Evolutionary conservation across 2,797 vertebrate genomes (phyloP).

Genomic region (Peromyscus nudipes): DNA sequence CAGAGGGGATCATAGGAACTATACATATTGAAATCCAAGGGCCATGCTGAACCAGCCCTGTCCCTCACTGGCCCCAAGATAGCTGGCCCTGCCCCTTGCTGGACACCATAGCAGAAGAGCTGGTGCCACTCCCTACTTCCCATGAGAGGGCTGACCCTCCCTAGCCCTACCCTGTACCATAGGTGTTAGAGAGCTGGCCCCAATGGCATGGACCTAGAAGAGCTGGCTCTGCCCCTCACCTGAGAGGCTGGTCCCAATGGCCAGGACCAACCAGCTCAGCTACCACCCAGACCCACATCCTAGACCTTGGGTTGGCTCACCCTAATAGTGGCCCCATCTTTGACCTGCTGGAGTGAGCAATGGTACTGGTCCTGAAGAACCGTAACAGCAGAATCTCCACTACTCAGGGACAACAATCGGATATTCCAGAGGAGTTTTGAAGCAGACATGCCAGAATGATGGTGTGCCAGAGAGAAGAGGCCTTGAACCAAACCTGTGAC

Average conservation of each 20-base stretch:
- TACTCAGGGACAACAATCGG: neutral
- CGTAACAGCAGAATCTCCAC: neutral
- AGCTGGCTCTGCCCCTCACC: neutral
- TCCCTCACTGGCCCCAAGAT: neutral
- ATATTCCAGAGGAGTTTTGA: neutral
- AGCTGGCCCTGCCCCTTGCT: rapidly evolving
- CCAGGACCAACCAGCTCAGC: neutral
- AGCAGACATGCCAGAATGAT: no score
- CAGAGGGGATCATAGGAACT: neutral
- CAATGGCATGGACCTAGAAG: neutral
- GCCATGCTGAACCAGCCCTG: neutral
- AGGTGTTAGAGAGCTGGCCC: no score
- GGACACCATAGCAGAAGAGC: neutral
- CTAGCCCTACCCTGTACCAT: neutral
- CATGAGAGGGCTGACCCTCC: neutral
- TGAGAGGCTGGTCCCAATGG: neutral
- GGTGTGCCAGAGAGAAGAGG: neutral
- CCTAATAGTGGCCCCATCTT: neutral
- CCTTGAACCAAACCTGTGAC: neutral
- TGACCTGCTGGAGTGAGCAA: neutral
- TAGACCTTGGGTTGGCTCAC: neutral
- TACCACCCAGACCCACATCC: neutral
- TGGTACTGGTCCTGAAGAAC: neutral
- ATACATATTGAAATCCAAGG: neutral
- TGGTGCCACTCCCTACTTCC: neutral